A percentile compares a stretch with the other conserved stretches of the same genome.
Evolutionary conservation across 2,888 invertebrate species (phyloP).

Genomic region (Trisateles emortualis): DNA sequence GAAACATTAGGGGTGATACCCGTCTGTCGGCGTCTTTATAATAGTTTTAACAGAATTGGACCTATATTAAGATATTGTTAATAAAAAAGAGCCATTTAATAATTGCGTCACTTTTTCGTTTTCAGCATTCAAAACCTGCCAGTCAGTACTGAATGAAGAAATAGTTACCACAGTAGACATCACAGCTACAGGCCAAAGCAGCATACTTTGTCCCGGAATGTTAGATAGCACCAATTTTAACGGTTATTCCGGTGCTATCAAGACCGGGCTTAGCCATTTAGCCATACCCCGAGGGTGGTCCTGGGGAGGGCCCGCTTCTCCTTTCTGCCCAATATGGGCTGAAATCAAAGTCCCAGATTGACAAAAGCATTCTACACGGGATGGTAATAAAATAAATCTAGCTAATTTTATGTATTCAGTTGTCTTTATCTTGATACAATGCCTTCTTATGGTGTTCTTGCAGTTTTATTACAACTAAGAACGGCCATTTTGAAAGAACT

Average conservation of each 20-base stretch:
- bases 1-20: no score
- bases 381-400: slow-evolving; percentile 45
- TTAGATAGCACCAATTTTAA: slow-evolving; percentile 73
- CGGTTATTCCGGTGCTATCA: slow-evolving; percentile 88
- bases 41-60: no score
- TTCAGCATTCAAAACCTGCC: slow-evolving; percentile 71
- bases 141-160: slow-evolving; percentile 69
- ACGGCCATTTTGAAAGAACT: slow-evolving; percentile 55
- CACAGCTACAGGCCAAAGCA: slow-evolving; percentile 62
- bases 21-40: background rate
- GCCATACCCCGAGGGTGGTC: slow-evolving; percentile 94
- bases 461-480: slow-evolving; percentile 52
- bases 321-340: slow-evolving; percentile 92
- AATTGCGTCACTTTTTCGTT: slow-evolving; percentile 25
- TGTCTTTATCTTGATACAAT: slow-evolving; percentile 58
- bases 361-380: slow-evolving; percentile 51
- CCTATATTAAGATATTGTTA: no score
- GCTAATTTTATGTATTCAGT: slow-evolving; percentile 49
- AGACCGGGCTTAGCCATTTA: slow-evolving; percentile 90
- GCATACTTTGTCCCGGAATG: slow-evolving; percentile 66
- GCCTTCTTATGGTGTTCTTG: slow-evolving; percentile 53
- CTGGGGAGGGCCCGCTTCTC: slow-evolving; percentile 93
- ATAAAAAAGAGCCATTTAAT: no score
- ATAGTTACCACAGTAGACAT: slow-evolving; percentile 69
- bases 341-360: slow-evolving; percentile 86